Base-by-base conservation (phyloP, 2,113 vertebrate species). In the Menura novaehollandiae region DNA sequence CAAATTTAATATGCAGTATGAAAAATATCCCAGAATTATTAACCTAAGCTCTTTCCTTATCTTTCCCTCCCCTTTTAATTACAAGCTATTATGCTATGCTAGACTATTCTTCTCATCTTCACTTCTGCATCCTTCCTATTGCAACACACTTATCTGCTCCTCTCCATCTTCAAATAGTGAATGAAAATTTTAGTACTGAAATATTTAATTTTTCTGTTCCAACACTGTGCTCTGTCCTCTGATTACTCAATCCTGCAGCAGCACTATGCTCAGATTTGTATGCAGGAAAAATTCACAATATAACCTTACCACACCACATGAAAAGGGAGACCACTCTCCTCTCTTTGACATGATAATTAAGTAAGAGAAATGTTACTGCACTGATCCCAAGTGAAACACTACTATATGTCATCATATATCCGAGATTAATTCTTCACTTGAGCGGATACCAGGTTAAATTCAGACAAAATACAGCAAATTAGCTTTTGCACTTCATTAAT, bases 401-500 rank as follows among this genome's bases (percentile, higher is more conserved):
- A 91, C 64, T 88, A 90, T 74, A 95, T 88, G 67, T 83, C 79
- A 91, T 91, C 90, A 92, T 71, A 93, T 71, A 95, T 10, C 64
- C 63, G 78, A 88, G 82, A 93, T 64, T 56, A 93, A 92, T 90
- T 93, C 93, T 83, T 93, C 93, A 93, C 90, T 96, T 95, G 47
- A 90, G 63, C 30, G 24, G 72, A 67, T 78, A 89, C 46, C 21
- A 90, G 72, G 52, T 81, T 86, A 91, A 96, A 93, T 77, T 95
- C 85, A 90, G 76, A 90, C 60, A 80, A 93, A 96, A 88, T 78
- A 82, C 5, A 94, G 52, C 83, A 94, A 95, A 95, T 95, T 79
- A 96, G n/a, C 53, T 94, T 95, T 92, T 85, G 58, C 82, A 88
- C 90, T 91, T 95, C 78, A 96, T 97, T 97, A 94, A 96, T 88